Evolutionary conservation across 2,113 vertebrate genomes (phyloP).

Genomic region (Myodes glareolus): DNA sequence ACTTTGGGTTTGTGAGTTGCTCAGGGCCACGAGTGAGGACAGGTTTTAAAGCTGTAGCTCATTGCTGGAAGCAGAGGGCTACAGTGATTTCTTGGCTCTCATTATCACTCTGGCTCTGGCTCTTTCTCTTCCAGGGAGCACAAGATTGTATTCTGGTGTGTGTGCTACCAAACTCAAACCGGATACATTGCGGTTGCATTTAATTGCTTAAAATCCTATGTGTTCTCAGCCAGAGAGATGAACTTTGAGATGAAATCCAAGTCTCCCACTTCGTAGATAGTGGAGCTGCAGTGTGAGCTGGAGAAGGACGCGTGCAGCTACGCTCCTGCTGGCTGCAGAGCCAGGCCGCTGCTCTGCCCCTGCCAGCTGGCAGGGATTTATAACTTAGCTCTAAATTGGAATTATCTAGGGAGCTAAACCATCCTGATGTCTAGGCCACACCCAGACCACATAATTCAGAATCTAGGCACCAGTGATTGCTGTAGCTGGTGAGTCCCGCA

Average conservation of each 20-base stretch:
- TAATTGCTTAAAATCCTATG: slow-evolving; percentile 30
- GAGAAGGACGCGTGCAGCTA: not conserved
- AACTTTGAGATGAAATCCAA: not conserved
- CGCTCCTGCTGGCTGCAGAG: not conserved
- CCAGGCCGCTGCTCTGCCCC: not conserved
- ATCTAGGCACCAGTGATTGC: not conserved
- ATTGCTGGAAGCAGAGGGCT: not conserved
- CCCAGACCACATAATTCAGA: not conserved
- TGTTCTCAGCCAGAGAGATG: slow-evolving; percentile 37
- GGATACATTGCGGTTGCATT: not conserved
- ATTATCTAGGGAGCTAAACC: not conserved
- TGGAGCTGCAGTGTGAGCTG: not conserved
- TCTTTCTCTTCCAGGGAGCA: not conserved
- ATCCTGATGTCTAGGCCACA: not conserved
- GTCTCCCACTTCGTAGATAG: not conserved
- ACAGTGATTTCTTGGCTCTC: not conserved
- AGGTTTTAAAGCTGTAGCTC: not conserved
- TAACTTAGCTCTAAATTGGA: not conserved
- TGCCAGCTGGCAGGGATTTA: not conserved
- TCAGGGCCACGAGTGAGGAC: not conserved
- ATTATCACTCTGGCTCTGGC: not conserved
- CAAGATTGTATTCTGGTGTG: not conserved
- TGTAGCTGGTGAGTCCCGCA: not conserved
- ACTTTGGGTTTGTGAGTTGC: slow-evolving; percentile 23
- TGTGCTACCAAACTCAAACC: not conserved